A percentile compares a stretch with the other conserved stretches of the same genome.
phyloP scores from a whole-genome alignment of 2,888 invertebrate genomes.

The Steromphala cineraria region DNA sequence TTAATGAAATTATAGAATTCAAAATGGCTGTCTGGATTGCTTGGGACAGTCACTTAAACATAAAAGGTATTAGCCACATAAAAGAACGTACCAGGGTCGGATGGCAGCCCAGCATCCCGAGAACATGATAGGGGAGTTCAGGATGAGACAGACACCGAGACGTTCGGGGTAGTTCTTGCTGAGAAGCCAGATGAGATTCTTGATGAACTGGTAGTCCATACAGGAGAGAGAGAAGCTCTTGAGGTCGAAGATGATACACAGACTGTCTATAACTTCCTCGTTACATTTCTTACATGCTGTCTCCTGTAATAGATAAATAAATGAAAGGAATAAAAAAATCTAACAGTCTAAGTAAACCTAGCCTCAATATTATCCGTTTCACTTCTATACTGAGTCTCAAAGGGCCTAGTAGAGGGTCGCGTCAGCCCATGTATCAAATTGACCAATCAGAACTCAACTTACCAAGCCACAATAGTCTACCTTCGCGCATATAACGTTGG shows the following conservation, averaged over 20 bases:
- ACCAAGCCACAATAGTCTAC: too few species aligned
- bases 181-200: conserved; percentile 86
- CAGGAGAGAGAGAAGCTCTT: conserved; percentile 82
- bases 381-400: too few species aligned
- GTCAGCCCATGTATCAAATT: too few species aligned
- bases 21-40: too few species aligned
- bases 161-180: conserved; percentile 87
- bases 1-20: too few species aligned
- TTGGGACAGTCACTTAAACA: too few species aligned
- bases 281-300: conserved; percentile 86
- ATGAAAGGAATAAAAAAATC: not conserved
- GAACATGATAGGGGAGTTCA: conserved; percentile 85
- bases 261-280: conserved; percentile 86
- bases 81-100: conserved; percentile 81
- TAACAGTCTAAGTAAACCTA: too few species aligned
- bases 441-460: too few species aligned
- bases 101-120: conserved; percentile 87
- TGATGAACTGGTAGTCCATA: conserved; percentile 88
- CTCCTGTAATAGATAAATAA: conserved; percentile 78
- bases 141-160: conserved; percentile 85
- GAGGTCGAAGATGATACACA: conserved; percentile 88
- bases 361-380: too few species aligned
- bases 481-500: too few species aligned
- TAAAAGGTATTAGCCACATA: too few species aligned
- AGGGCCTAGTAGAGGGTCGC: too few species aligned